phyloP scores from a whole-genome alignment of 2,888 invertebrate species.

The Hoplodrina blanda region DNA sequence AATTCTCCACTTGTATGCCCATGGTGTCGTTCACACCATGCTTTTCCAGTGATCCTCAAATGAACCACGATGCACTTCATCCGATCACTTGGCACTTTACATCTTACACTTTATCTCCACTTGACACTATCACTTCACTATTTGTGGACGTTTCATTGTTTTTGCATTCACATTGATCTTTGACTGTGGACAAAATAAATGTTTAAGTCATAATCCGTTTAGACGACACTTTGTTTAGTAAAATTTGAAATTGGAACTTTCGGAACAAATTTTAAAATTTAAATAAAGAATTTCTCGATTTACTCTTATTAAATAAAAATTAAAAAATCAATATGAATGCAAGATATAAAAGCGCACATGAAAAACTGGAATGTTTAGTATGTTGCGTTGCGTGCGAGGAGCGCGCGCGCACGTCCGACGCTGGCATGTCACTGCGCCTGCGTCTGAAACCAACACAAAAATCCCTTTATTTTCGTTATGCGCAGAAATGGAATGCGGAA shows the following conservation, averaged over 20 bases:
- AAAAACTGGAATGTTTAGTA: constrained; percentile 60
- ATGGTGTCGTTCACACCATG: constrained; percentile 78
- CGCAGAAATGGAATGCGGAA: constrained; percentile 62
- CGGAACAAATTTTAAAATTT: neutral
- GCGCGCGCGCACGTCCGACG: constrained; percentile 67
- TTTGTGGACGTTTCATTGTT: constrained; percentile 48
- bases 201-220: constrained; percentile 18
- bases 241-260: neutral
- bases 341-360: constrained; percentile 56
- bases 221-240: neutral
- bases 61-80: constrained; percentile 57
- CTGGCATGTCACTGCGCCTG: constrained; percentile 76
- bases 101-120: constrained; percentile 53
- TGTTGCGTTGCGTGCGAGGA: constrained; percentile 54
- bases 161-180: constrained; percentile 63
- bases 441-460: constrained; percentile 71
- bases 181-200: constrained; percentile 33
- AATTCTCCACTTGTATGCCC: constrained; percentile 89
- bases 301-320: neutral
- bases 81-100: constrained; percentile 58
- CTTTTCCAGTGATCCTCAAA: constrained; percentile 48
- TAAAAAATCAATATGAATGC: constrained; percentile 59
- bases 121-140: constrained; percentile 62
- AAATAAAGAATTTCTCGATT: neutral
- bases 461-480: constrained; percentile 64